Evolutionary conservation across 2,113 vertebrate genomes (phyloP), one percentile per base, ranked within the genome.

Genomic region (Sclerurus mexicanus): DNA sequence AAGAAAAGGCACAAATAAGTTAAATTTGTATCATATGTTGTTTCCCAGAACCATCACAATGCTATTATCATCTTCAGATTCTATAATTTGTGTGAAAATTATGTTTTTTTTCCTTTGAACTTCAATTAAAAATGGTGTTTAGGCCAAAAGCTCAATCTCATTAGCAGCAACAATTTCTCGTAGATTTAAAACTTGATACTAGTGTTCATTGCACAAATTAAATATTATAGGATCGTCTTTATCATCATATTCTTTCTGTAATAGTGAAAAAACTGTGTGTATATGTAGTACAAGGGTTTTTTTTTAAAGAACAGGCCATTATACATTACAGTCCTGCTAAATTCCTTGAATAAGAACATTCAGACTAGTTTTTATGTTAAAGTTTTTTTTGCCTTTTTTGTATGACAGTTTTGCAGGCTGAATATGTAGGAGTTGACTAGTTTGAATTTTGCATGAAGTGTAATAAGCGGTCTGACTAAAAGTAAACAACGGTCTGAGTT

Each of bases 381-480:
- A 85, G 7, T 2, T 19, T 37, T 19, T 14, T 52, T 25, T 31
- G 6, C 7, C 1, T 10, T 33, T 30, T 25, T 25, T 0, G 14
- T 30, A 60, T 71, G 67, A 53, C 64, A 81, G 39, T 85, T 96
- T 95, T 90, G 27, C 71, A 50, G 83, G 6, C 69, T 94, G 91
- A 92, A 91, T 95, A 90, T 64, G 89, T 84, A 97, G 56, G 95
- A 82, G 96, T 98, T 96, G 97, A 95, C 68, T 67, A 23, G 73
- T 85, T 96, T 94, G 92, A 96, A 94, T 97, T 97, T 91, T 44
- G 47, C 85, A 78, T 31, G 80, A 95, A 86, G 81, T 37, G 79
- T 60, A 86, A 87, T 73, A 84, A 93, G 79, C 3, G 10, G 85
- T 76, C 37, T 0, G 2, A 63, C 86, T 93, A 76, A 87, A 95